A percentile compares a stretch with the other conserved stretches of the same genome.
Evolutionary conservation across 2,888 invertebrate genomes (phyloP).

Genomic region (Phortica magna): DNA sequence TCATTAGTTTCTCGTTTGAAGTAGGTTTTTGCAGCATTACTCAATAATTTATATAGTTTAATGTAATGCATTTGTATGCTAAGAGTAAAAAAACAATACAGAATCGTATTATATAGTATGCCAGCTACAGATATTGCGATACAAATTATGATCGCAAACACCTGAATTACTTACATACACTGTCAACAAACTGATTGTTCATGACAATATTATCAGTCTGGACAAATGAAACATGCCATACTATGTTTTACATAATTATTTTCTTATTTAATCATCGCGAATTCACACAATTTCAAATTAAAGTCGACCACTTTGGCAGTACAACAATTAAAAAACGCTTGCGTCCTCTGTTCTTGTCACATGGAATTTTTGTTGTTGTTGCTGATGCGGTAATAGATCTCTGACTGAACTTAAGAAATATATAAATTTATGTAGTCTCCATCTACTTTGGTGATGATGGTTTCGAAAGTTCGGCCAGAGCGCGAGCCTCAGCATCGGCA

Average conservation of each 20-base stretch:
- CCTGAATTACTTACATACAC: no score
- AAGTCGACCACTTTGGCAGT: neutral
- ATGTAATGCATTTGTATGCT: no score
- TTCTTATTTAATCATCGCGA: conserved; percentile 55
- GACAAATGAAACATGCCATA: conserved; percentile 14
- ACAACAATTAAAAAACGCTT: conserved; percentile 10
- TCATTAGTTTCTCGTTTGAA: no score
- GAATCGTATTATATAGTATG: no score
- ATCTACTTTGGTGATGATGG: conserved; percentile 43
- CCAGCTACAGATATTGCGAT: no score
- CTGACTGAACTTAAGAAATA: conserved; percentile 49
- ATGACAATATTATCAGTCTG: conserved; percentile 13
- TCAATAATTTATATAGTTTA: no score
- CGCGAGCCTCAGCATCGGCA: conserved; percentile 78
- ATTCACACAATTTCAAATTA: conserved; percentile 48
- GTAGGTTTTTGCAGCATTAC: no score
- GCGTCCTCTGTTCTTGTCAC: neutral
- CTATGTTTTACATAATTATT: conserved; percentile 55
- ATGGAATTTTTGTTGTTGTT: conserved; percentile 36
- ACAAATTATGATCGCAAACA: no score
- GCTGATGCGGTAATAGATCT: conserved; percentile 39
- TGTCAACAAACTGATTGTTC: no score
- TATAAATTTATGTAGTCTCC: conserved; percentile 8
- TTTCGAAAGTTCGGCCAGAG: conserved; percentile 65
- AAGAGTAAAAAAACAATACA: no score